phyloP scores from a whole-genome alignment of 2,888 invertebrate genomes.

The Cheilosia impressa region DNA sequence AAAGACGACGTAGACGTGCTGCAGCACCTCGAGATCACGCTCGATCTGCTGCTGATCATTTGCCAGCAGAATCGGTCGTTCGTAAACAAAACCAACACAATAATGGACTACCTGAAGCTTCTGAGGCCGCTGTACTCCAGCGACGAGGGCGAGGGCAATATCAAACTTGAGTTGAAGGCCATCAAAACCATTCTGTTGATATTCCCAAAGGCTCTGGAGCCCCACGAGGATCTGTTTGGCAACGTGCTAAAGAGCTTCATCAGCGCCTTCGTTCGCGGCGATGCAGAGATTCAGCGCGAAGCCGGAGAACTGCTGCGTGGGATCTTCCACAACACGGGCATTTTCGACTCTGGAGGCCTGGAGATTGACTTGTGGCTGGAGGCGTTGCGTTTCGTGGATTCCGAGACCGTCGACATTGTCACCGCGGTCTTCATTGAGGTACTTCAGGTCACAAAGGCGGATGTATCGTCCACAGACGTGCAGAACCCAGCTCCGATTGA shows the following conservation, averaged over 20 bases:
- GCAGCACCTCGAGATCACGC: conserved; percentile 80
- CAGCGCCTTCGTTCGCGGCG: conserved; percentile 84
- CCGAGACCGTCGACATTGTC: conserved; percentile 78
- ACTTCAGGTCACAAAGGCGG: conserved; percentile 78
- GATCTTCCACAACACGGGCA: conserved; percentile 86
- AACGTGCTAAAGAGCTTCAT: conserved; percentile 86
- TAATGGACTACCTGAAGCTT: conserved; percentile 82
- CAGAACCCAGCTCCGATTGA: conserved; percentile 3
- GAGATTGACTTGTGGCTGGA: conserved; percentile 89
- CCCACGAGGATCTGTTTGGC: conserved; percentile 85
- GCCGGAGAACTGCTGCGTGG: conserved; percentile 85
- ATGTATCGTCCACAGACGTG: conserved; percentile 71
- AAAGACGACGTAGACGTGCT: conserved; percentile 78
- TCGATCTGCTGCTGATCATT: conserved; percentile 81
- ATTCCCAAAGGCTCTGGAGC: conserved; percentile 85
- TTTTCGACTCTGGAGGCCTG: conserved; percentile 86
- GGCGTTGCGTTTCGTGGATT: conserved; percentile 79
- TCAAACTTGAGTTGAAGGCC: conserved; percentile 81
- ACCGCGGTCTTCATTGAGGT: conserved; percentile 79
- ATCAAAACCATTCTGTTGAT: conserved; percentile 81
- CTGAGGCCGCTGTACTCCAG: conserved; percentile 81
- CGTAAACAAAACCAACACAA: conserved; percentile 81
- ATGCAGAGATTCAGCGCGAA: conserved; percentile 83
- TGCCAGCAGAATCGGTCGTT: conserved; percentile 82
- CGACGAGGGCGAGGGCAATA: conserved; percentile 75